A percentile compares a stretch with the other conserved stretches of the same genome.
These are phyloP conservation scores for Drosophila buzzatii DNA, from an alignment of 2,888 invertebrate genomes.

Conservation along the genomic window DNA sequence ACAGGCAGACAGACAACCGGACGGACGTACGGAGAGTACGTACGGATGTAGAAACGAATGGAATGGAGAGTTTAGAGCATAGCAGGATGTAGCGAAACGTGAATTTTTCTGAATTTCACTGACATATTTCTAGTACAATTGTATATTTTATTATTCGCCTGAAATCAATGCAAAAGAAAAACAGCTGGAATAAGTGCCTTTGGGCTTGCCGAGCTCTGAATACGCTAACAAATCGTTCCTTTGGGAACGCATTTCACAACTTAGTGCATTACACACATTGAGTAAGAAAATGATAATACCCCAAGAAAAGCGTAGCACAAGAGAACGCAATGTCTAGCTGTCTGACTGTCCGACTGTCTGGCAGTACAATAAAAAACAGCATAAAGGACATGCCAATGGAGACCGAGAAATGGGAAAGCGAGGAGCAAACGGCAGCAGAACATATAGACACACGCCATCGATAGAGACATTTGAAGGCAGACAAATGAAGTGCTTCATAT, in stretches of 20 bases:
- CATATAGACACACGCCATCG: slow-evolving; percentile 42
- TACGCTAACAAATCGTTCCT: slow-evolving; percentile 14
- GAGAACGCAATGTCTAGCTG: slow-evolving; percentile 21
- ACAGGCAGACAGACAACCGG: slow-evolving; percentile 7
- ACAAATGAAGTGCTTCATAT: slow-evolving; percentile 64
- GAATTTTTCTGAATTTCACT: slow-evolving; percentile 75
- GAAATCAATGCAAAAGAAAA: slow-evolving; percentile 69
- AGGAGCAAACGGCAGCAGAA: slow-evolving; percentile 10
- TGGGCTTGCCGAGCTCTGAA: not conserved
- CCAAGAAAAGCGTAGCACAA: slow-evolving; percentile 28
- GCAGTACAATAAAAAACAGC: slow-evolving; percentile 44
- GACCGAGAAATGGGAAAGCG: slow-evolving; percentile 22
- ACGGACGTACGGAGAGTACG: not conserved
- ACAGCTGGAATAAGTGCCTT: not conserved
- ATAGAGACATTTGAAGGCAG: slow-evolving; percentile 55
- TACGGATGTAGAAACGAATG: not conserved
- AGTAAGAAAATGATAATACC: not conserved
- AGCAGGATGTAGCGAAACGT: slow-evolving; percentile 70
- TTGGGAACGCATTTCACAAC: not conserved
- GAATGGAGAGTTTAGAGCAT: slow-evolving; percentile 32
- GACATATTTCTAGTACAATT: slow-evolving; percentile 77
- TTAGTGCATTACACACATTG: not conserved
- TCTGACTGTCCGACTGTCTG: slow-evolving; percentile 8
- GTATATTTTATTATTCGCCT: slow-evolving; percentile 70
- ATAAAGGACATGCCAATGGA: slow-evolving; percentile 28